These are phyloP conservation scores for Chymomyza amoena DNA, from an alignment of 2,888 invertebrate genomes.

Conservation along the genomic window DNA sequence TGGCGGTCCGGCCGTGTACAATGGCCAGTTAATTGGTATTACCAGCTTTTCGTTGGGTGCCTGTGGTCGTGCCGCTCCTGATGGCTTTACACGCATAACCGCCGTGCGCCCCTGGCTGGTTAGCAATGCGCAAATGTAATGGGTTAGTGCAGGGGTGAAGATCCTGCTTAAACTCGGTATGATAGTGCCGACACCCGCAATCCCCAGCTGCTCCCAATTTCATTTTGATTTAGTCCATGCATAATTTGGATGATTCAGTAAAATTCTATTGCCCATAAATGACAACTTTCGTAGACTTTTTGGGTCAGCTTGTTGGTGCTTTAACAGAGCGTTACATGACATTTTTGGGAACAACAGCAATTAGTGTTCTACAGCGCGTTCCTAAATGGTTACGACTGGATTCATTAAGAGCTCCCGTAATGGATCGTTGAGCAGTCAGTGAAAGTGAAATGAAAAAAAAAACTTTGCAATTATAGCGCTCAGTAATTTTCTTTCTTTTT, in stretches of 20 bases:
- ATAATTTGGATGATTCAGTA: background rate
- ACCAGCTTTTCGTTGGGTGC: conserved; percentile 68
- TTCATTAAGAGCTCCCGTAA: conserved; percentile 23
- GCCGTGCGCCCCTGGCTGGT: conserved; percentile 50
- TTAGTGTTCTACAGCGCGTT: background rate
- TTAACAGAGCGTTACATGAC: conserved; percentile 52
- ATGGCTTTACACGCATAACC: conserved; percentile 73
- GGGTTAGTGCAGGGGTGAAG: background rate
- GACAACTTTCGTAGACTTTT: background rate
- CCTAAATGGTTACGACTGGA: conserved; percentile 4
- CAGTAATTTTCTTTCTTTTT: conserved; percentile 24
- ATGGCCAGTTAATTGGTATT: conserved; percentile 66
- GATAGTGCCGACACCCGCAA: too few species aligned
- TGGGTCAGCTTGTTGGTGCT: background rate
- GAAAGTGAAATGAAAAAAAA: conserved; percentile 58
- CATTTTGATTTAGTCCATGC: background rate
- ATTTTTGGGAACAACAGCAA: background rate
- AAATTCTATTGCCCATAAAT: background rate
- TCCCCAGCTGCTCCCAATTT: too few species aligned
- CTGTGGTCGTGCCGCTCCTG: conserved; percentile 69
- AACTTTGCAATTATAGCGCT: conserved; percentile 17
- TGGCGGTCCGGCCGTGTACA: conserved; percentile 75
- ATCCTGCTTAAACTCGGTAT: too few species aligned
- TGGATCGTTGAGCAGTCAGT: conserved; percentile 32
- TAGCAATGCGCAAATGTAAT: conserved; percentile 16